Evolutionary conservation across 2,888 invertebrate species (phyloP), one percentile per base, ranked within the genome.

Genomic region (Perizoma flavofasciatum): DNA sequence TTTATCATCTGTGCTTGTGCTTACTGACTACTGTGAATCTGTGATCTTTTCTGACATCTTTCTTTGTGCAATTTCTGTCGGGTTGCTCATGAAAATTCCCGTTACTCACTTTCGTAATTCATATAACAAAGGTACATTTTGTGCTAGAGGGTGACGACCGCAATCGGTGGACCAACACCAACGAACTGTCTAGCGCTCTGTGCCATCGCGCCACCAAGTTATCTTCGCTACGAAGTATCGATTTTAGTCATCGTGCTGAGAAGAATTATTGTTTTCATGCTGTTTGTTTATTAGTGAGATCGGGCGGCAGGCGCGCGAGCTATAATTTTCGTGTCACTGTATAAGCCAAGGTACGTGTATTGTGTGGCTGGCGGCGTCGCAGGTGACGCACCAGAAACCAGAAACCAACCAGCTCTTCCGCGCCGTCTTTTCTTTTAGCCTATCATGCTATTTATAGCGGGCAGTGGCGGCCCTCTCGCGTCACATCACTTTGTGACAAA

Each of bases 81-180:
- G 82, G 81, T 83, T 81, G 84, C 78, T 84, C 84, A 80, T 82
- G 83, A 84, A 85, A 84, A 84, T 85, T 91, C 88, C 90, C 90
- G 89, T 90, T 90, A 91, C 81, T 85, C 77, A 80, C 88, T 88
- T 86, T 89, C 86, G 85, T 87, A 88, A 87, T 84, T 85, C 82
- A 79, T 85, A 66, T 86, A 86, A 88, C 86, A 86, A 89, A 89
- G 85, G 82, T 82, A 22, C 22, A 81, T 81, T 83, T 80, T 79
- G 78, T 82, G 79, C 82, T 85, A 79, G 77, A 75, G 81, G 82
- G 81, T 79, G 79, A 81, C 77, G 73, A 76, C 70, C 69, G 77
- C 75, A 72, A 72, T 81, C 79, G 78, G 75, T 77, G 72, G 70
- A 79, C 75, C 73, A 77, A 75, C 69, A 74, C 73, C 75, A 78